Evolutionary conservation across 2,113 vertebrate species (phyloP).

Genomic region (Myrmecophaga tridactyla): DNA sequence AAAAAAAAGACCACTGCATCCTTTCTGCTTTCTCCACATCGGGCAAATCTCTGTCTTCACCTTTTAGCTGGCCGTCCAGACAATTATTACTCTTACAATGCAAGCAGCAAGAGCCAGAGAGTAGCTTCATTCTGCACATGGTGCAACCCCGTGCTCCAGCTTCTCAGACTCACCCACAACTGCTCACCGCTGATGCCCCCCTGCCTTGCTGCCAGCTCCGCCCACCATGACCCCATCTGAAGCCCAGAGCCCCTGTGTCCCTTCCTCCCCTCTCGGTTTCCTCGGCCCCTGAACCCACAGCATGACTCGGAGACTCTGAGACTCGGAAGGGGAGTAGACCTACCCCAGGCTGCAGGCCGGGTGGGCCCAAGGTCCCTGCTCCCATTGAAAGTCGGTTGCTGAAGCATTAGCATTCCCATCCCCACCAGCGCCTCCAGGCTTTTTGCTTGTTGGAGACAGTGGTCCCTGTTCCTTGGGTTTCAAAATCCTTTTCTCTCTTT

Average conservation of each 20-base stretch:
- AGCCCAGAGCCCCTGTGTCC: background rate
- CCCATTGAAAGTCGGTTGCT: background rate
- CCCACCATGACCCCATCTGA: background rate
- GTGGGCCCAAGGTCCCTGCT: background rate
- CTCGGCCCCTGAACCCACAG: background rate
- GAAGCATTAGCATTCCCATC: background rate
- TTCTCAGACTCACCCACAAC: background rate
- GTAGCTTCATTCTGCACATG: background rate
- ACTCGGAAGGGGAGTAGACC: too few species aligned
- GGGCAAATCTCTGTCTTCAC: background rate
- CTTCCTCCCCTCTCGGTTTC: background rate
- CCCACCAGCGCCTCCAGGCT: background rate
- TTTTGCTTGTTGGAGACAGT: background rate
- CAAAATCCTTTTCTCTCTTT: constrained; percentile 44
- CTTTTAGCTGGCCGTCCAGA: background rate
- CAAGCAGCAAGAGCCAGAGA: background rate
- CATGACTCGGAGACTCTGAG: background rate
- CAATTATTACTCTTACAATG: background rate
- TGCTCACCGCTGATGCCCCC: background rate
- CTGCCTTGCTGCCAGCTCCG: background rate
- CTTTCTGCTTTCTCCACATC: background rate
- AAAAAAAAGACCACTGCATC: background rate
- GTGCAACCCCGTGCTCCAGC: too few species aligned
- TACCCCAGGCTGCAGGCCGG: background rate
- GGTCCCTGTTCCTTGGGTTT: background rate